These are phyloP conservation scores for Scaptodrosophila lebanonensis DNA, from an alignment of 1,140 invertebrate species.

Conservation along the genomic window DNA sequence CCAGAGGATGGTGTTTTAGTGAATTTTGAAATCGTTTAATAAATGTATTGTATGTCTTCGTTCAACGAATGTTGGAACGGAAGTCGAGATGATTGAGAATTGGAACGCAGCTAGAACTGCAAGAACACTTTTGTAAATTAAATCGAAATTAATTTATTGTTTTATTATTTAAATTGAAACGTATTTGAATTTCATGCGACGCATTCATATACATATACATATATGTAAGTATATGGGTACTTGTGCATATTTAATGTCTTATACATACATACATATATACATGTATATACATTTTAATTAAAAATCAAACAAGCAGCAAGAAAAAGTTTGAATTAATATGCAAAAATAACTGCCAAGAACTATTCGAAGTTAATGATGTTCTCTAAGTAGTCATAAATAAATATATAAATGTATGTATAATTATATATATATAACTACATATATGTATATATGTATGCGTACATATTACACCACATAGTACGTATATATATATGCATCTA, in stretches of 20 bases:
- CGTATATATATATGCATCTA: too few relatives aligned
- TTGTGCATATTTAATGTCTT: too few relatives aligned
- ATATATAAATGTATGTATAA: conserved; percentile 6
- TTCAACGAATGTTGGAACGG: too few relatives aligned
- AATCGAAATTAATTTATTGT: background rate
- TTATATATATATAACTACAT: conserved; percentile 8
- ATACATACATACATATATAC: conserved; percentile 18
- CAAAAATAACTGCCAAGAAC: conserved; percentile 71
- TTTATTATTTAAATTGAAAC: too few relatives aligned
- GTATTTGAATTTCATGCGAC: conserved; percentile 54
- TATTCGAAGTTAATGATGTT: conserved; percentile 69
- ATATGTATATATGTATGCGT: conserved; percentile 17
- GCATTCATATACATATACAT: too few relatives aligned
- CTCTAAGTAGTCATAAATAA: conserved; percentile 54
- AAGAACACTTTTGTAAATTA: background rate
- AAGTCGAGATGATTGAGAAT: too few relatives aligned
- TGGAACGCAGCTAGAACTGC: too few relatives aligned
- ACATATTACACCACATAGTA: background rate
- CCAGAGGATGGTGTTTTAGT: conserved; percentile 9
- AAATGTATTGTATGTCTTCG: conserved; percentile 13
- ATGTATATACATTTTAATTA: conserved; percentile 20
- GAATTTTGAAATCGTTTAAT: conserved; percentile 4
- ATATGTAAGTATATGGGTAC: conserved; percentile 15
- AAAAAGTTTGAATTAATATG: conserved; percentile 52
- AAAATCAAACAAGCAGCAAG: conserved; percentile 16